phyloP scores from a whole-genome alignment of 2,797 vertebrate genomes.

The Sparus aurata region DNA sequence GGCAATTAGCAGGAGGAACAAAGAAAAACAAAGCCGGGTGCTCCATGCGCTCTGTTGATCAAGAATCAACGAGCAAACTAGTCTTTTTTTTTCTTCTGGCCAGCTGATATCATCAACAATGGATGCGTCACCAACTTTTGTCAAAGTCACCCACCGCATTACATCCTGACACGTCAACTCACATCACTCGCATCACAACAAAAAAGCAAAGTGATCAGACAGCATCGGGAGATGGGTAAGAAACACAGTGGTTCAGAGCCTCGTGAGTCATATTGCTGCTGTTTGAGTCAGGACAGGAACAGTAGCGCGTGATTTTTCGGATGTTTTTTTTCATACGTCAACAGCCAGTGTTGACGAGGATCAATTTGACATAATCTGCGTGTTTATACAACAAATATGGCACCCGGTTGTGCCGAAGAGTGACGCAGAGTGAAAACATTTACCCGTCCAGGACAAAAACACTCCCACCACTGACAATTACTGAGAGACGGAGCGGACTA shows the following conservation, averaged over 20 bases:
- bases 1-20: slow-evolving; percentile 61
- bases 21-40: slow-evolving; percentile 26
- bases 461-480: background rate
- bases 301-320: slow-evolving; percentile 1
- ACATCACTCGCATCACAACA: slow-evolving; percentile 29
- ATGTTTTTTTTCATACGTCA: slow-evolving; percentile 2
- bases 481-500: background rate
- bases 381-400: slow-evolving; percentile 1
- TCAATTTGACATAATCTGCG: background rate
- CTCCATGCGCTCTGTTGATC: slow-evolving; percentile 34
- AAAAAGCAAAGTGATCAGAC: slow-evolving; percentile 1
- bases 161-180: slow-evolving; percentile 35
- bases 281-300: slow-evolving; percentile 5
- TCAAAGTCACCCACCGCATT: background rate
- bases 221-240: background rate
- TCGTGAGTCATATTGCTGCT: background rate
- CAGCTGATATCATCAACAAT: background rate
- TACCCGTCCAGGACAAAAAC: slow-evolving; percentile 6
- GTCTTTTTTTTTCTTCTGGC: background rate
- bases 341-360: background rate
- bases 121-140: background rate
- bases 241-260: background rate
- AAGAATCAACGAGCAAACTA: slow-evolving; percentile 6
- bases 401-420: background rate
- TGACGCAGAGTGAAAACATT: slow-evolving; percentile 31